phyloP scores from a whole-genome alignment of 2,888 invertebrate genomes.

The Dolichopus griseipennis region DNA sequence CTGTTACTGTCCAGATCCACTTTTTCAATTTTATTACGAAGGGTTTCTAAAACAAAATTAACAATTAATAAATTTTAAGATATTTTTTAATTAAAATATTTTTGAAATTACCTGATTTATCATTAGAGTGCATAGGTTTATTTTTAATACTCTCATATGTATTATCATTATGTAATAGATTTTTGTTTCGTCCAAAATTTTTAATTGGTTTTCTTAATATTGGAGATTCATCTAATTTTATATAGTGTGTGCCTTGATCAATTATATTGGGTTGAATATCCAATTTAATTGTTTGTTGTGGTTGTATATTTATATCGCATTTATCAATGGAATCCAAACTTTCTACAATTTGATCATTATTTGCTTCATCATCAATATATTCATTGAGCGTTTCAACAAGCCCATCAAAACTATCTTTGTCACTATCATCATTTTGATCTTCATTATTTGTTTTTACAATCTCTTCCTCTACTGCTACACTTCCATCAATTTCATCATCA shows the following conservation, averaged over 20 bases:
- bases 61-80: too few species aligned
- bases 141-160: background rate
- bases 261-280: background rate
- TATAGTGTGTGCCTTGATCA: background rate
- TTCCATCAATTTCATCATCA: background rate
- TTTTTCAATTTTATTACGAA: too few species aligned
- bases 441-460: background rate
- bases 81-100: too few species aligned
- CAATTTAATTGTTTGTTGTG: background rate
- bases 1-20: too few species aligned
- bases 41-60: too few species aligned
- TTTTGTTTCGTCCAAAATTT: background rate
- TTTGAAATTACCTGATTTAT: too few species aligned
- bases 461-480: background rate
- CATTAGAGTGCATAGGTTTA: background rate
- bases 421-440: background rate
- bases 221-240: background rate
- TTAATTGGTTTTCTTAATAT: background rate
- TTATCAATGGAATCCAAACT: background rate
- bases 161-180: background rate
- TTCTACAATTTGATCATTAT: background rate
- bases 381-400: background rate
- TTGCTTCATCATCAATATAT: background rate
- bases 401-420: background rate
- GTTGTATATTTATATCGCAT: background rate